phyloP scores from a whole-genome alignment of 1,140 invertebrate genomes.

The Philopotamus ludificatus region DNA sequence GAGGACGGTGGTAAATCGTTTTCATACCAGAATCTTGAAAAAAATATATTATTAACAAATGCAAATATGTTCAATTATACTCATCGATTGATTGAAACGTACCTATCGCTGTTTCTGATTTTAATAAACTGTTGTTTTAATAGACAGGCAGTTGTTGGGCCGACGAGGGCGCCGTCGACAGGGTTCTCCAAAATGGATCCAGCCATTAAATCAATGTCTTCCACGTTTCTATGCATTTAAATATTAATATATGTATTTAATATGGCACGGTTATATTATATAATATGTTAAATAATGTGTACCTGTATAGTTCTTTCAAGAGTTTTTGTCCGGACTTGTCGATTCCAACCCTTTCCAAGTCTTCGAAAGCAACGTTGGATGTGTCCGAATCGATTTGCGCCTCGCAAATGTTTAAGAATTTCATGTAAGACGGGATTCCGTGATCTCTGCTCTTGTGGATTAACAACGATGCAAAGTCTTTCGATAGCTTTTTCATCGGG shows the following conservation, averaged over 20 bases:
- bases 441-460: conserved; percentile 83
- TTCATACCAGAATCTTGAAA: conserved; percentile 87
- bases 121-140: conserved; percentile 77
- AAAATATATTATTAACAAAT: neutral
- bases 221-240: conserved; percentile 58
- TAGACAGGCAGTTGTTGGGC: conserved; percentile 84
- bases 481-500: conserved; percentile 44
- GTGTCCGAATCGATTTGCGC: conserved; percentile 48
- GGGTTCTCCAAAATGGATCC: conserved; percentile 84
- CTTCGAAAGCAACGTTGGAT: conserved; percentile 59
- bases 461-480: conserved; percentile 56
- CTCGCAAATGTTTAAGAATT: conserved; percentile 73
- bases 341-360: conserved; percentile 65
- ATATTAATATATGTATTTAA: conserved; percentile 3
- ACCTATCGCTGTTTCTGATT: conserved; percentile 73
- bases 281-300: too few species aligned
- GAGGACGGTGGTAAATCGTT: conserved; percentile 90
- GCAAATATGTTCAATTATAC: conserved; percentile 4
- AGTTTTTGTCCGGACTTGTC: conserved; percentile 57
- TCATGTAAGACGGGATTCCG: conserved; percentile 82
- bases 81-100: conserved; percentile 10
- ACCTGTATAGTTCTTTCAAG: conserved; percentile 66
- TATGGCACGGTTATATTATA: conserved; percentile 41
- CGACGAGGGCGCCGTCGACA: conserved; percentile 75
- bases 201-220: conserved; percentile 84